Evolutionary conservation across 2,797 vertebrate species (phyloP).

Genomic region (Danio tinwini): DNA sequence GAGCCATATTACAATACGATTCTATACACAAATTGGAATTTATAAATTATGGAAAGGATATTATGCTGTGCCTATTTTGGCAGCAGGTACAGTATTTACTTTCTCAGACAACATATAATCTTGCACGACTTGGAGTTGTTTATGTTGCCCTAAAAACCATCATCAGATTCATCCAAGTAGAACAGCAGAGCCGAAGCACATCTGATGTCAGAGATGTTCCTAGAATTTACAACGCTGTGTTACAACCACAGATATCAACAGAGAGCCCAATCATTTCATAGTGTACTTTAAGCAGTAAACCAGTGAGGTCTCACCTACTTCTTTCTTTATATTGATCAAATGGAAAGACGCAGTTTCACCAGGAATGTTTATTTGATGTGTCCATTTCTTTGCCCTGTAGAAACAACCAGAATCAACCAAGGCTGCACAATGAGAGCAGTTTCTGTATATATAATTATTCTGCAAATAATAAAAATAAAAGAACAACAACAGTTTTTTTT

Average conservation of each 20-base stretch:
- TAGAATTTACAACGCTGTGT: background rate
- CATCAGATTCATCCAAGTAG: background rate
- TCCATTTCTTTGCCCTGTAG: slow-evolving; percentile 24
- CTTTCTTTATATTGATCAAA: background rate
- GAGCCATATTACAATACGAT: too few relatives aligned
- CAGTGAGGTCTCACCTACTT: background rate
- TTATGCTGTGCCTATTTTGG: too few relatives aligned
- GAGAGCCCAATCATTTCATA: background rate
- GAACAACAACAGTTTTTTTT: slow-evolving; percentile 18
- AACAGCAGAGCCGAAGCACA: background rate
- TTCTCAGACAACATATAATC: too few relatives aligned
- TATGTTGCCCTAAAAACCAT: background rate
- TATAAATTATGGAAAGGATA: too few relatives aligned
- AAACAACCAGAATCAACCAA: slow-evolving; percentile 18
- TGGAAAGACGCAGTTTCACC: slow-evolving; percentile 14
- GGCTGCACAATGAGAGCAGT: slow-evolving; percentile 3
- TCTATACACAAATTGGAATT: too few relatives aligned
- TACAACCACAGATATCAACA: background rate
- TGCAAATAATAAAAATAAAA: slow-evolving; percentile 3
- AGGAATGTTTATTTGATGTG: slow-evolving; percentile 57
- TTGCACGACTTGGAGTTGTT: too few relatives aligned
- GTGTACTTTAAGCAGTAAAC: background rate
- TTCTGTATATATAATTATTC: slow-evolving; percentile 1
- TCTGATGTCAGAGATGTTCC: background rate
- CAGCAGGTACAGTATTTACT: too few relatives aligned